These are phyloP conservation scores for Sturnira hondurensis DNA, from an alignment of 2,113 vertebrate species.

Conservation along the genomic window DNA sequence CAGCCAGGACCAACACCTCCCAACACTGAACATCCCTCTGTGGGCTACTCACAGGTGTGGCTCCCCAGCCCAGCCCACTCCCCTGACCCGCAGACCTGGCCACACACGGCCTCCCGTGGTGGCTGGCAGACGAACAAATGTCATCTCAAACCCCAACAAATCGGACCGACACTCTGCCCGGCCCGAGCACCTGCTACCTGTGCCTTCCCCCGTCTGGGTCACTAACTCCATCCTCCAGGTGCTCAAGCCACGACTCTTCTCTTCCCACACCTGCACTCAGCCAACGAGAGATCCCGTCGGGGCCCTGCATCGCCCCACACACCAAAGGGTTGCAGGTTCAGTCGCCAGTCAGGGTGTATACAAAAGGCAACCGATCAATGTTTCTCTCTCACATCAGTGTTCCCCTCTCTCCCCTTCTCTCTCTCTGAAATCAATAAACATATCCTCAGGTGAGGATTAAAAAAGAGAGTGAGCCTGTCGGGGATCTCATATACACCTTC, in stretches of 20 bases:
- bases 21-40: not conserved
- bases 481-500: not conserved
- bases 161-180: not conserved
- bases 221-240: not conserved
- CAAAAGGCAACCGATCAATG: too few species aligned
- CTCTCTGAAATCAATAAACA: too few species aligned
- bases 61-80: not conserved
- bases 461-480: too few species aligned
- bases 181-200: not conserved
- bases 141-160: not conserved
- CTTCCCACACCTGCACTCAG: not conserved
- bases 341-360: too few species aligned
- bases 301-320: too few species aligned
- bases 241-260: not conserved
- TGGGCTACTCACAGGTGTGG: rapidly evolving
- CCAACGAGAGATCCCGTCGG: not conserved
- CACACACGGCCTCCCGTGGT: not conserved
- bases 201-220: not conserved
- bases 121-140: not conserved
- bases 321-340: too few species aligned
- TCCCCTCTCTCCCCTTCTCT: too few species aligned
- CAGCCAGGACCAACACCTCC: not conserved
- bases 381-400: too few species aligned
- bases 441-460: too few species aligned
- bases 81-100: not conserved